Evolutionary conservation across 2,797 vertebrate species (phyloP).

Genomic region (Lepus oiostolus): DNA sequence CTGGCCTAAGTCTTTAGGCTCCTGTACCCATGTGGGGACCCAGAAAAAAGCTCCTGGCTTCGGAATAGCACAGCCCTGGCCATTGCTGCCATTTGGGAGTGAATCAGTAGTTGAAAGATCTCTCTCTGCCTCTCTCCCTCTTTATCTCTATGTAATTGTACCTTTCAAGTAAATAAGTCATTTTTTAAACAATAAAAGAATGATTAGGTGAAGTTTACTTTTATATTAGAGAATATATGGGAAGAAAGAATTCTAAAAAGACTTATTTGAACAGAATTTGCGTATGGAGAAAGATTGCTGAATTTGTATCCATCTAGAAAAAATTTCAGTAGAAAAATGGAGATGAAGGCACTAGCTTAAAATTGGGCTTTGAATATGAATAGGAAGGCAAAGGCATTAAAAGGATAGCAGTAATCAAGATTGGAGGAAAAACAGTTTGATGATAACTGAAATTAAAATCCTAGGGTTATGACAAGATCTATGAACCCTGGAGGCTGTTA

Average conservation of each 20-base stretch:
- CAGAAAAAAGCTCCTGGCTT: no score
- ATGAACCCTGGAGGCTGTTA: no score
- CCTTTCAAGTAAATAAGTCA: no score
- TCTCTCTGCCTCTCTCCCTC: no score
- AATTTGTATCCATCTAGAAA: background rate
- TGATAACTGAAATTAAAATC: background rate
- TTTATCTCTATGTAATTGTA: no score
- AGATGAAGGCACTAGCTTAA: background rate
- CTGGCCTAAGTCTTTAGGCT: no score
- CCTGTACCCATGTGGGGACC: no score
- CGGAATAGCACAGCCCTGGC: no score
- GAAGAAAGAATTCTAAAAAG: background rate
- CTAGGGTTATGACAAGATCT: background rate
- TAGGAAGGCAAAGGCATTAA: background rate
- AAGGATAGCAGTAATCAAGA: background rate
- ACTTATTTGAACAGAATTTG: background rate
- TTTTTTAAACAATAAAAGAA: background rate
- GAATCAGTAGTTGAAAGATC: no score
- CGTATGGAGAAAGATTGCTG: background rate
- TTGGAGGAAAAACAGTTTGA: background rate
- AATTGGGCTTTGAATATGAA: background rate
- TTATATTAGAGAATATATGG: background rate
- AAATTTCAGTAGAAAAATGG: slow-evolving; percentile 9
- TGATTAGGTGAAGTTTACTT: background rate
- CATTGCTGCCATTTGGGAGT: no score